These are phyloP conservation scores for Scaptomyza montana DNA, from an alignment of 1,140 invertebrate species.

Conservation along the genomic window DNA sequence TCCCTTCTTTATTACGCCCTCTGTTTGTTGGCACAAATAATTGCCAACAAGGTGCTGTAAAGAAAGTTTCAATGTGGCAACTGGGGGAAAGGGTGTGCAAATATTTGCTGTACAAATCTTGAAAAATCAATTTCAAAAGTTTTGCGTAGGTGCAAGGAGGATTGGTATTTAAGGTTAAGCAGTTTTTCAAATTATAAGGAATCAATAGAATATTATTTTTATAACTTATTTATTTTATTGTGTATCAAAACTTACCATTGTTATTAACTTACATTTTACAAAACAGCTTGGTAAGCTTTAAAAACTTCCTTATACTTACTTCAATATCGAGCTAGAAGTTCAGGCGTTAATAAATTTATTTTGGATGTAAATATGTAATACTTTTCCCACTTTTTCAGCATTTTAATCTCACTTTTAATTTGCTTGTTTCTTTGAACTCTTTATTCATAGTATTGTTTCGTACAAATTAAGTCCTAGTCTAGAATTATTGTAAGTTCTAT, in stretches of 20 bases:
- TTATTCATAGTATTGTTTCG: conserved; percentile 45
- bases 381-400: no score
- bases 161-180: neutral
- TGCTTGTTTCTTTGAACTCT: conserved; percentile 50
- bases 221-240: no score
- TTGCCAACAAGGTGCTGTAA: conserved; percentile 23
- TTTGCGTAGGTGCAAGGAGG: neutral
- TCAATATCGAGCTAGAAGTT: no score
- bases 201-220: neutral
- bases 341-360: no score
- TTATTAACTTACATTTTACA: no score
- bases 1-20: neutral
- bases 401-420: no score
- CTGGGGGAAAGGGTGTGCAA: conserved; percentile 11
- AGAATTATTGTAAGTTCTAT: conserved; percentile 59
- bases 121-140: conserved; percentile 11
- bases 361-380: no score
- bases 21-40: conserved; percentile 34
- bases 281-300: no score
- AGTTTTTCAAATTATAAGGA: neutral
- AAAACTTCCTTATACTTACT: no score
- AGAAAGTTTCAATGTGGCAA: neutral
- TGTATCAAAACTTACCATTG: no score
- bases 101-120: conserved; percentile 37
- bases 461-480: conserved; percentile 36